A percentile compares a stretch with the other conserved stretches of the same genome.
These are phyloP conservation scores for Phyllotis vaccarum DNA, from an alignment of 2,797 vertebrate genomes.

Conservation along the genomic window DNA sequence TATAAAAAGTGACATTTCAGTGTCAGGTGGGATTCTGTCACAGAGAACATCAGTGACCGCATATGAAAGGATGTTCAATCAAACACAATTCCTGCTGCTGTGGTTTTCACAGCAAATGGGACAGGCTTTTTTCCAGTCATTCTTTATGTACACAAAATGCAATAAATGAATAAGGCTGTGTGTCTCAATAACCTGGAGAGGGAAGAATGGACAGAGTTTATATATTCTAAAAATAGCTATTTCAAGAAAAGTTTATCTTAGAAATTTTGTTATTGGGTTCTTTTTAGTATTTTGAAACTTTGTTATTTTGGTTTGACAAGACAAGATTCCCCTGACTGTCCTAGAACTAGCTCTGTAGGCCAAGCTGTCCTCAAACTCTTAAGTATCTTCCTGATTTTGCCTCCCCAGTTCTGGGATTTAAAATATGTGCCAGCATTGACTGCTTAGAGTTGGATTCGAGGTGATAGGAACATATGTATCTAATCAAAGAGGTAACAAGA, in stretches of 20 bases:
- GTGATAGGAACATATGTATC: not conserved
- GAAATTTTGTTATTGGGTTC: not conserved
- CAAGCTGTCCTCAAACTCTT: not conserved
- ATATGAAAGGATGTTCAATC: conserved; percentile 26
- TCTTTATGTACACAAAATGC: conserved; percentile 12
- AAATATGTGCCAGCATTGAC: not conserved
- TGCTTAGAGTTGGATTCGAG: not conserved
- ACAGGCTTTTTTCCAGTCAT: conserved; percentile 41
- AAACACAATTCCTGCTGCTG: not conserved
- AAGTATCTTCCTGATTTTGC: not conserved
- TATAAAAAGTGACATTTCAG: conserved; percentile 20
- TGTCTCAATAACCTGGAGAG: not conserved
- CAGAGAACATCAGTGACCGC: conserved; percentile 6
- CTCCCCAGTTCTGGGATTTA: not conserved
- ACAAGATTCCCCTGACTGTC: not conserved
- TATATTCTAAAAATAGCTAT: not conserved
- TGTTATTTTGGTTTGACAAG: not conserved
- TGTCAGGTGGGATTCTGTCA: conserved; percentile 35
- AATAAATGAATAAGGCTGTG: conserved; percentile 9
- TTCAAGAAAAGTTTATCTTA: conserved; percentile 38
- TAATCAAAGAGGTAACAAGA: not conserved
- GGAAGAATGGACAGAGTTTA: not conserved
- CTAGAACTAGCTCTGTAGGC: not conserved
- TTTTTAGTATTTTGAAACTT: too few species aligned
- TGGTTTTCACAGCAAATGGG: not conserved